Conservation (phyloP, 1,140 invertebrate genomes). For the Neomicropteryx cornuta region DNA sequence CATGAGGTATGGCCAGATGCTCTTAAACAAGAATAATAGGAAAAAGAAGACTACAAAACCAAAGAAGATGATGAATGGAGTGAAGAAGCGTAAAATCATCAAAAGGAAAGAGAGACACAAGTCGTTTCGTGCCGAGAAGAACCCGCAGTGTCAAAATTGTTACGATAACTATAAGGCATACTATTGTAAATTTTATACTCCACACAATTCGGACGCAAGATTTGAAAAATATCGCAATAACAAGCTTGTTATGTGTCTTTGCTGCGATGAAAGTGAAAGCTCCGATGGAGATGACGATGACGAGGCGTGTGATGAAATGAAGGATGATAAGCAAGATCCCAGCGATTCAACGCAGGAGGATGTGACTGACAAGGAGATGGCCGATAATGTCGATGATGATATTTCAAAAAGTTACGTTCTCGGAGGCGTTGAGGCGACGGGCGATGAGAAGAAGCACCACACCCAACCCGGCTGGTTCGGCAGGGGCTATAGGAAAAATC, state of each 20-base stretch:
- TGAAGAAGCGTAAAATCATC: slow-evolving; percentile 25
- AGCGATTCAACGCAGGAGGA: not conserved
- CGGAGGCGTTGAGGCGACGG: not conserved
- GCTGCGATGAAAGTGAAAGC: slow-evolving; percentile 40
- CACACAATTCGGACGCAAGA: slow-evolving; percentile 26
- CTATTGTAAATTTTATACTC: slow-evolving; percentile 41
- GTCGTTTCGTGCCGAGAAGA: slow-evolving; percentile 19
- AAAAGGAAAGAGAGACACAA: slow-evolving; percentile 6
- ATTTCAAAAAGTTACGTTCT: slow-evolving; percentile 5
- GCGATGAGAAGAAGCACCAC: slow-evolving; percentile 18
- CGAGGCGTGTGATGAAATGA: slow-evolving; percentile 18
- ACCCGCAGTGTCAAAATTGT: slow-evolving; percentile 40
- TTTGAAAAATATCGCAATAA: slow-evolving; percentile 34
- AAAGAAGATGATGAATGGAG: slow-evolving; percentile 7
- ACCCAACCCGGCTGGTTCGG: slow-evolving; percentile 49
- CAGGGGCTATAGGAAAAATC: slow-evolving; percentile 43
- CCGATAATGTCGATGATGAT: slow-evolving; percentile 20
- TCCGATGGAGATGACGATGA: slow-evolving; percentile 27
- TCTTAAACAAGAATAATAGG: slow-evolving; percentile 10
- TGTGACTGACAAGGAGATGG: not conserved
- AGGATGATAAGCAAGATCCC: slow-evolving; percentile 6
- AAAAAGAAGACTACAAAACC: slow-evolving; percentile 2
- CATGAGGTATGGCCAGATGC: slow-evolving; percentile 10
- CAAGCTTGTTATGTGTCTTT: slow-evolving; percentile 41
- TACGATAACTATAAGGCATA: slow-evolving; percentile 38